A percentile compares a stretch with the other conserved stretches of the same genome.
phyloP scores from a whole-genome alignment of 2,888 invertebrate species.

The Trileptium ribeirensis region DNA sequence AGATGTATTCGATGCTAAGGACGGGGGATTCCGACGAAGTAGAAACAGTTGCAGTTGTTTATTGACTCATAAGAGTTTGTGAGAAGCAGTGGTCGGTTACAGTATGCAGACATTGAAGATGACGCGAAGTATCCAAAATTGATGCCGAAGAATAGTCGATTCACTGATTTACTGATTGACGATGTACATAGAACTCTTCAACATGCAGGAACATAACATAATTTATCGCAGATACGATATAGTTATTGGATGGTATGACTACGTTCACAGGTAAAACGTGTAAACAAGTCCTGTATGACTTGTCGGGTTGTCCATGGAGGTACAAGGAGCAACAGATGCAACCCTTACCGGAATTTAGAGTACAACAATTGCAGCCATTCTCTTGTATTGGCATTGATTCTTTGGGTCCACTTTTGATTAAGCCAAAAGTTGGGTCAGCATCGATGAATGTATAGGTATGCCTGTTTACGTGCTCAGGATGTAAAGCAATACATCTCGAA shows the following conservation, averaged over 20 bases:
- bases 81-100: background rate
- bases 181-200: background rate
- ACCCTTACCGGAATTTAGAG: background rate
- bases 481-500: conserved; percentile 21
- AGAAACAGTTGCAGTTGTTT: background rate
- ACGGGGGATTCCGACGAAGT: background rate
- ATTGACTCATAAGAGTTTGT: background rate
- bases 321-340: background rate
- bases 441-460: conserved; percentile 15
- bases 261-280: background rate
- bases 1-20: background rate
- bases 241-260: conserved; percentile 9
- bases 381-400: background rate
- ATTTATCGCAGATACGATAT: background rate
- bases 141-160: background rate
- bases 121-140: conserved; percentile 12
- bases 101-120: background rate
- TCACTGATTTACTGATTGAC: background rate
- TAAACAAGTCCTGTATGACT: background rate
- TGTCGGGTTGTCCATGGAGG: background rate
- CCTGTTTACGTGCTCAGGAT: conserved; percentile 14
- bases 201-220: conserved; percentile 15
- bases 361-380: background rate
- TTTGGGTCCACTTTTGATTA: conserved; percentile 10
- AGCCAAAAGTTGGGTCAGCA: background rate